Evolutionary conservation across 2,113 vertebrate species (phyloP).

Genomic region (Climacteris rufus): DNA sequence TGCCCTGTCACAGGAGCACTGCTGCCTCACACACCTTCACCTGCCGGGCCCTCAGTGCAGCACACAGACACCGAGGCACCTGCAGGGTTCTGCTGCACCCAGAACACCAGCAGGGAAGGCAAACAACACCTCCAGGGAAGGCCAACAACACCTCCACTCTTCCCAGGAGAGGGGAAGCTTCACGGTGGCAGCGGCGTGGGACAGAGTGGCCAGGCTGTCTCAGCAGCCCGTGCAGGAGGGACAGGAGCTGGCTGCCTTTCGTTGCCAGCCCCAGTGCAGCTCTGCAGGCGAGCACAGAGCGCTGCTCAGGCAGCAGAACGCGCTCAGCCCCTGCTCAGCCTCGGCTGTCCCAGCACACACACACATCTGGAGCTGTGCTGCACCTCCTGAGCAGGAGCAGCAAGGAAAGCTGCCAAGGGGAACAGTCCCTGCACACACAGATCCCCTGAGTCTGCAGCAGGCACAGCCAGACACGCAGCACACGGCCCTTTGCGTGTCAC

Average conservation of each 20-base stretch:
- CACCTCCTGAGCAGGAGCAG: neutral
- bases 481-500: accelerated
- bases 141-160: neutral
- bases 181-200: neutral
- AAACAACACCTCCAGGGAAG: slow-evolving; percentile 1
- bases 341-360: neutral
- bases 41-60: neutral
- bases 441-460: accelerated
- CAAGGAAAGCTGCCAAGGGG: neutral
- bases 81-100: neutral
- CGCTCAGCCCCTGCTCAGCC: neutral
- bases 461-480: neutral
- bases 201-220: neutral
- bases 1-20: neutral
- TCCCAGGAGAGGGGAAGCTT: neutral
- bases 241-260: neutral
- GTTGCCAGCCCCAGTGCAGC: neutral
- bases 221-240: neutral
- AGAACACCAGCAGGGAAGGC: neutral
- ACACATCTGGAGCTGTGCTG: neutral
- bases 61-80: neutral
- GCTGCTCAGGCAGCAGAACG: neutral
- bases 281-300: neutral
- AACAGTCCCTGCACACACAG: neutral
- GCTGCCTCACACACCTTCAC: neutral